Conservation (phyloP, 2,888 invertebrate genomes). For the Chouioia cunea region DNA sequence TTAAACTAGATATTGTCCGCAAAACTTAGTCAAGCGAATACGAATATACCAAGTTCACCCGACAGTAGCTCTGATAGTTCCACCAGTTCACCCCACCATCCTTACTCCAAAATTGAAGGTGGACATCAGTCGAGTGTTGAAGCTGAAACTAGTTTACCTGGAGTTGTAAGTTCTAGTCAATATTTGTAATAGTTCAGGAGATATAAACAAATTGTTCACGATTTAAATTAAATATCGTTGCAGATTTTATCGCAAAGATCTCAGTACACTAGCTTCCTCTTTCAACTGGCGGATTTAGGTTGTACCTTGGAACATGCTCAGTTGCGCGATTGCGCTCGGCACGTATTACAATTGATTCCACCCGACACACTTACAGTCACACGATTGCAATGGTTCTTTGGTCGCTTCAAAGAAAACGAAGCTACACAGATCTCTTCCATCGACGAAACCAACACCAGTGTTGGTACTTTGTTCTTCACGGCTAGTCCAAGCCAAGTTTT, state of each 20-base stretch:
- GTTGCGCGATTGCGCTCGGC: conserved; percentile 86
- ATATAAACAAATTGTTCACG: not conserved
- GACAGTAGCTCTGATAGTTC: conserved; percentile 97
- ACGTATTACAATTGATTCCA: conserved; percentile 84
- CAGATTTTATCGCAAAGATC: conserved; percentile 87
- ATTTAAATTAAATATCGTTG: conserved; percentile 37
- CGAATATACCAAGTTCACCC: conserved; percentile 82
- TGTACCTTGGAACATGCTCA: conserved; percentile 84
- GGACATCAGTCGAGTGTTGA: conserved; percentile 81
- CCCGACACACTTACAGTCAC: conserved; percentile 77
- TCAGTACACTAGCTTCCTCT: conserved; percentile 83
- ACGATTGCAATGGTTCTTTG: conserved; percentile 73
- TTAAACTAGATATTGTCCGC: conserved; percentile 79
- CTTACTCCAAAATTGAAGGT: conserved; percentile 69
- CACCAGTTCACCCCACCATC: conserved; percentile 90
- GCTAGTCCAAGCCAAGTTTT: conserved; percentile 81
- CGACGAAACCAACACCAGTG: conserved; percentile 67
- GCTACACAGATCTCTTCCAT: conserved; percentile 51
- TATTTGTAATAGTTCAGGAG: not conserved
- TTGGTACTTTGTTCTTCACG: conserved; percentile 78
- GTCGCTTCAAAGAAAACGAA: conserved; percentile 63
- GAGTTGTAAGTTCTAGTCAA: conserved; percentile 79
- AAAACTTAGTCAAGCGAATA: conserved; percentile 81
- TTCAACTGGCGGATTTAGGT: conserved; percentile 90
- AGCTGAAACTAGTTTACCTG: conserved; percentile 90